Evolutionary conservation across 2,888 invertebrate species (phyloP), one percentile per base, ranked within the genome.

Genomic region (Oeneis ivallda): DNA sequence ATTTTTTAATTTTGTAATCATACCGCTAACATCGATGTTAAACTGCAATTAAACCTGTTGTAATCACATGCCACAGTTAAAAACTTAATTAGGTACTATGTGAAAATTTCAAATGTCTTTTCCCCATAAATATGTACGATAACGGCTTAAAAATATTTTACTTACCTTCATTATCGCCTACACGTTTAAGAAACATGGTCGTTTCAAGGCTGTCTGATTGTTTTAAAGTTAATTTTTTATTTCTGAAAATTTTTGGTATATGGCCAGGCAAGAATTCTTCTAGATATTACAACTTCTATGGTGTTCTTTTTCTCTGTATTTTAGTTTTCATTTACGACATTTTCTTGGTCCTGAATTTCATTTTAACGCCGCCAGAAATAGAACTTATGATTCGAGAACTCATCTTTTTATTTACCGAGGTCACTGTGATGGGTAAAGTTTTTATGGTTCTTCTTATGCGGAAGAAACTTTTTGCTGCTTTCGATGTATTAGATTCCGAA

Each of bases 351-450:
- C 19, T 87, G 11, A 89, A 86, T 70, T 70, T 89, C 43, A 57
- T 79, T 50, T 85, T 80, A 59, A 85, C 85, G 1, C 87, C 88
- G 1, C 74, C 71, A 34, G 80, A 78, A 74, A 77, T 89, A 15
- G 86, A 87, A 66, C 67, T 81, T 58, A 64, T 87, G 41, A 77
- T 89, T 19, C 79, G 75, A 2, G 89, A 90, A 80, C 79, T 83
- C 3, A 81, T 74, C 49, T 79, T 78, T 66, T 71, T 69, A 52
- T 76, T 79, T 62, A 76, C 74, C 9, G 76, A 77, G 72, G 65
- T 76, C 7, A 72, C 71, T 39, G 74, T 76, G 9, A 59, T 65
- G 15, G 64, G 60, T 0, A 89, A 90, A 82, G 76, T 82, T 68
- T 69, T 80, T 15, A 86, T 82, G 76, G 73, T 89, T 13, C 50